Evolutionary conservation across 1,140 invertebrate species (phyloP).

Genomic region (Pararge aegeria): DNA sequence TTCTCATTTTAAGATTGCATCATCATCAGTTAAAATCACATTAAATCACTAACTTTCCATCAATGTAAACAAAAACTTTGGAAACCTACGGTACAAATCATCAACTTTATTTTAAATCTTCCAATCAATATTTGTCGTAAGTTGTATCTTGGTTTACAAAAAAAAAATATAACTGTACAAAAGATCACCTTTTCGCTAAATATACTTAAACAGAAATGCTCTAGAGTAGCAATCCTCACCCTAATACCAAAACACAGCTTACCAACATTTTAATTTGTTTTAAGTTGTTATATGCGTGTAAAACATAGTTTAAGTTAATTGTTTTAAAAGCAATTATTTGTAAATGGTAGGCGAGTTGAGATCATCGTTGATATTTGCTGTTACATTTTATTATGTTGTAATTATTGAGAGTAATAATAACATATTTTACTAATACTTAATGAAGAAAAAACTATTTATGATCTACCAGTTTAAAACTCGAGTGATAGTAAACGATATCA

Average conservation of each 20-base stretch:
- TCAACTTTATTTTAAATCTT: neutral
- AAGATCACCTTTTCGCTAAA: conserved; percentile 19
- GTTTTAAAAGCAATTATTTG: conserved; percentile 62
- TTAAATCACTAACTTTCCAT: too few relatives aligned
- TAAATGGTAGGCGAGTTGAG: conserved; percentile 53
- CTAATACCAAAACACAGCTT: conserved; percentile 79
- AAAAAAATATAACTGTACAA: conserved; percentile 2
- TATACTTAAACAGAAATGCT: conserved; percentile 35
- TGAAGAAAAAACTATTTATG: conserved; percentile 43
- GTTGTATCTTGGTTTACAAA: neutral
- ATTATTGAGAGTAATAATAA: conserved; percentile 53
- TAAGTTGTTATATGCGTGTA: conserved; percentile 77
- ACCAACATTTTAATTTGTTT: conserved; percentile 75
- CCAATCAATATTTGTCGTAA: neutral
- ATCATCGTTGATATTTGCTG: conserved; percentile 71
- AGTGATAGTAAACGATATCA: conserved; percentile 72
- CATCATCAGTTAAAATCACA: too few relatives aligned
- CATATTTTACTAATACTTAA: conserved; percentile 55
- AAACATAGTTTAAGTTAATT: conserved; percentile 66
- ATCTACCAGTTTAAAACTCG: conserved; percentile 52
- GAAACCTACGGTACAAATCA: neutral
- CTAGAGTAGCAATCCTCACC: conserved; percentile 71
- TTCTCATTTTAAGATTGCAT: too few relatives aligned
- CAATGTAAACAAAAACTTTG: neutral
- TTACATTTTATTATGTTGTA: conserved; percentile 69